Evolutionary conservation across 2,113 vertebrate genomes (phyloP).

Genomic region (Cynopterus brachyotis): DNA sequence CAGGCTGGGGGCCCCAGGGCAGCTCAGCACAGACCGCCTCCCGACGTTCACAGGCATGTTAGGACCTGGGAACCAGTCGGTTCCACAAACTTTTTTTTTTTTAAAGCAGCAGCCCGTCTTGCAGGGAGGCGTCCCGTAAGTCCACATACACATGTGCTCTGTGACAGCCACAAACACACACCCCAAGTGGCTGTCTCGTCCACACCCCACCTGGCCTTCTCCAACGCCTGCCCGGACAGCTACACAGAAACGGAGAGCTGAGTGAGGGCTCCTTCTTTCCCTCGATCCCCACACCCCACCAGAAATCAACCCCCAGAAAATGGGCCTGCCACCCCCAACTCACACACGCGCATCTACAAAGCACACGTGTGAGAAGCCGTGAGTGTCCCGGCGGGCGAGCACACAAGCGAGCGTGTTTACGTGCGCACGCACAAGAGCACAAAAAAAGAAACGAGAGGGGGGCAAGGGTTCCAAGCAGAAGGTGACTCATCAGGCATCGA

Average conservation of each 20-base stretch:
- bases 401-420: neutral
- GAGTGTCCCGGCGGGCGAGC: rapidly evolving
- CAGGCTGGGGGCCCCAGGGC: neutral
- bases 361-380: too few relatives aligned
- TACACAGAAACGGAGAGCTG: neutral
- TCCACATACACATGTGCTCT: neutral
- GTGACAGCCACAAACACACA: neutral
- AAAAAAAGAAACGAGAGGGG: constrained; percentile 61
- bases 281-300: neutral
- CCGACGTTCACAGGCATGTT: constrained; percentile 62
- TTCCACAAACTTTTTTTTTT: neutral
- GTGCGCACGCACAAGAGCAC: neutral
- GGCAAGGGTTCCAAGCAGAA: constrained; percentile 43
- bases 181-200: neutral
- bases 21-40: constrained; percentile 41
- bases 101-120: neutral
- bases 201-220: neutral
- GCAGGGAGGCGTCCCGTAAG: neutral
- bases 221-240: neutral
- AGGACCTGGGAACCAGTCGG: constrained; percentile 74
- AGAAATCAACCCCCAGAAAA: neutral
- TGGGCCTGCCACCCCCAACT: neutral
- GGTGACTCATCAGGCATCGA: constrained; percentile 70
- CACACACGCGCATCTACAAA: neutral
- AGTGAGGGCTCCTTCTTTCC: neutral